These are phyloP conservation scores for Ypsolopha scabrella DNA, from an alignment of 2,888 invertebrate genomes.

Conservation along the genomic window DNA sequence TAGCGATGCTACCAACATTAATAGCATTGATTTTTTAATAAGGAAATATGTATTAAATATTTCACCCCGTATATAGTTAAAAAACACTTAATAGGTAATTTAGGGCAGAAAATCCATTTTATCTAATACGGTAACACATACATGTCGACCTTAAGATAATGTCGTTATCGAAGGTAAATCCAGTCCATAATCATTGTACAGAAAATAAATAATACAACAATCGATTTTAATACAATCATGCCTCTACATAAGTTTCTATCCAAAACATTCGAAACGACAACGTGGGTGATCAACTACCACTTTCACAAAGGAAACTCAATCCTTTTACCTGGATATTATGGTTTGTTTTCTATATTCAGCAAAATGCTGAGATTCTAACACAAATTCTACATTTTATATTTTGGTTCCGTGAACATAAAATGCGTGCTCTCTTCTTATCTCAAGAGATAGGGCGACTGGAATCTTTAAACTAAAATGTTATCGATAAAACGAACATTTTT, in stretches of 20 bases:
- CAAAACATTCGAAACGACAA: not conserved
- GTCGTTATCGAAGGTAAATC: too few species aligned
- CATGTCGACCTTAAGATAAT: too few species aligned
- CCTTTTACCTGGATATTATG: not conserved
- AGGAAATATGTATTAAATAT: too few species aligned
- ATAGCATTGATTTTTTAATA: too few species aligned
- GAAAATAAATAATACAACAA: too few species aligned
- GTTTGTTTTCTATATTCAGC: not conserved
- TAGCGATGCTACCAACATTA: too few species aligned
- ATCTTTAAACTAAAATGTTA: not conserved
- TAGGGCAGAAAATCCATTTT: too few species aligned
- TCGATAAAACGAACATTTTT: not conserved
- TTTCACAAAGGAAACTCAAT: too few species aligned
- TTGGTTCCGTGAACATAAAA: not conserved
- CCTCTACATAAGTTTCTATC: not conserved
- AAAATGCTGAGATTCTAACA: not conserved
- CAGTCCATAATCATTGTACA: too few species aligned
- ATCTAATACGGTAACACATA: too few species aligned
- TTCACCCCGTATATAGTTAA: too few species aligned
- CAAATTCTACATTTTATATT: slow-evolving; percentile 1
- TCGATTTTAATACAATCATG: not conserved
- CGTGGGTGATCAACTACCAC: not conserved
- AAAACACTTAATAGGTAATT: too few species aligned
- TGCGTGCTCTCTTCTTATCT: not conserved
- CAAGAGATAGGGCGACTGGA: not conserved